These are phyloP conservation scores for Physocephala rufipes DNA, from an alignment of 2,888 invertebrate genomes.

Conservation along the genomic window DNA sequence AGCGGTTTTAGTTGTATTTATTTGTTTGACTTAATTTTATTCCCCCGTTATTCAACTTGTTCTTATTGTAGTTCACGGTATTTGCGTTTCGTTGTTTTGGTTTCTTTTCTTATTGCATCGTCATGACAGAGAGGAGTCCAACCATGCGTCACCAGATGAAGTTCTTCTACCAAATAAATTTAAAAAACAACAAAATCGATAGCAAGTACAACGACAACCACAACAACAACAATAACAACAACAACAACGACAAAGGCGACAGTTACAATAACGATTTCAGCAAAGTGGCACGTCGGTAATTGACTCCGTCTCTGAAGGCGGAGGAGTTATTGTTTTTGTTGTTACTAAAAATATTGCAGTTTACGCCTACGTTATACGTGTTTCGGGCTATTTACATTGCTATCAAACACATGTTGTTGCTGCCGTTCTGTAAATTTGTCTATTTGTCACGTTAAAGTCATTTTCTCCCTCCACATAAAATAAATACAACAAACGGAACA, in stretches of 20 bases:
- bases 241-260: background rate
- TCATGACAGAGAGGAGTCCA: slow-evolving; percentile 44
- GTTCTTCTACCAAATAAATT: background rate
- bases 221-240: slow-evolving; percentile 3
- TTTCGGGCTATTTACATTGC: slow-evolving; percentile 4
- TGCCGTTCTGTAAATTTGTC: background rate
- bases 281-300: slow-evolving; percentile 13
- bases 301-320: slow-evolving; percentile 1
- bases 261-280: too few relatives aligned
- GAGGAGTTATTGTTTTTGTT: background rate
- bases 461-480: slow-evolving; percentile 6
- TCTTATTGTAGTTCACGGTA: slow-evolving; percentile 9
- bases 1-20: too few relatives aligned
- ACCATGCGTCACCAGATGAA: slow-evolving; percentile 40
- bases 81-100: slow-evolving; percentile 17
- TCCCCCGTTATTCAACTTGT: background rate
- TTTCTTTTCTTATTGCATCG: slow-evolving; percentile 39
- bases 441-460: slow-evolving; percentile 11
- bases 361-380: background rate
- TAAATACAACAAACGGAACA: too few relatives aligned
- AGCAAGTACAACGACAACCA: background rate
- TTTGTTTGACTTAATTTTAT: too few relatives aligned
- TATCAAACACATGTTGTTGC: background rate
- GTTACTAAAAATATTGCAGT: background rate
- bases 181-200: background rate